Conservation (phyloP, 2,113 vertebrate genomes). For the Pollachius pollachius region DNA sequence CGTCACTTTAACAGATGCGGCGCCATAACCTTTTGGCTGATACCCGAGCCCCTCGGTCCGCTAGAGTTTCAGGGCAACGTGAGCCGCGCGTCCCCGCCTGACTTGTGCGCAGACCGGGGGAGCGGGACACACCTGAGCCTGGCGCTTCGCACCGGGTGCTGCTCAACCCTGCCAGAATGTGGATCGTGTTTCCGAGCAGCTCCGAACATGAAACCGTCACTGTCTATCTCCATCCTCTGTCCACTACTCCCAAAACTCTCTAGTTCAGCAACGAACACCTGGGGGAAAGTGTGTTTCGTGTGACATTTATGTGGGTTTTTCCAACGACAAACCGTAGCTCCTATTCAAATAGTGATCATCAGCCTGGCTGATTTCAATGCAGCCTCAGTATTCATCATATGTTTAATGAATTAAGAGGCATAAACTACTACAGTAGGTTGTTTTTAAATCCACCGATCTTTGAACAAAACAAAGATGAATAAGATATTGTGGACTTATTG, state of each 20-base stretch:
- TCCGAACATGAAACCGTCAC: conserved; percentile 54
- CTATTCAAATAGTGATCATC: not conserved
- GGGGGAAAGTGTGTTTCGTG: too few relatives aligned
- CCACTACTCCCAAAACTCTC: conserved; percentile 34
- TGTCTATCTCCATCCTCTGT: conserved; percentile 32
- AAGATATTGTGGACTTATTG: not conserved
- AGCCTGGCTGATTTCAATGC: too few relatives aligned
- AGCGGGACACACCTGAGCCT: conserved; percentile 64
- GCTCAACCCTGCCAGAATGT: conserved; percentile 56
- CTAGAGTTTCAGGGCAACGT: conserved; percentile 66
- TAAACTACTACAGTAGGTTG: not conserved
- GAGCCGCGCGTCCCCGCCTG: conserved; percentile 53
- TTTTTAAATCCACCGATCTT: not conserved
- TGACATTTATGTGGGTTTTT: too few relatives aligned
- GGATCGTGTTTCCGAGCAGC: conserved; percentile 65
- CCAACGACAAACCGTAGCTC: not conserved
- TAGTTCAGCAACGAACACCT: not conserved
- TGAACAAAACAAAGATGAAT: not conserved
- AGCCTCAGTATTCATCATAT: too few relatives aligned
- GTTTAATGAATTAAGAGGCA: not conserved
- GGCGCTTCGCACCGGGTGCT: conserved; percentile 45
- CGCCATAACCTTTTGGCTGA: conserved; percentile 57
- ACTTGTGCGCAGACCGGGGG: conserved; percentile 38
- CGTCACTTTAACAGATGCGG: conserved; percentile 55
- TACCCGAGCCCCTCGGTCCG: conserved; percentile 54